These are phyloP conservation scores for Melanotaenia maccullochi DNA, from an alignment of 2,797 vertebrate species.

Conservation along the genomic window DNA sequence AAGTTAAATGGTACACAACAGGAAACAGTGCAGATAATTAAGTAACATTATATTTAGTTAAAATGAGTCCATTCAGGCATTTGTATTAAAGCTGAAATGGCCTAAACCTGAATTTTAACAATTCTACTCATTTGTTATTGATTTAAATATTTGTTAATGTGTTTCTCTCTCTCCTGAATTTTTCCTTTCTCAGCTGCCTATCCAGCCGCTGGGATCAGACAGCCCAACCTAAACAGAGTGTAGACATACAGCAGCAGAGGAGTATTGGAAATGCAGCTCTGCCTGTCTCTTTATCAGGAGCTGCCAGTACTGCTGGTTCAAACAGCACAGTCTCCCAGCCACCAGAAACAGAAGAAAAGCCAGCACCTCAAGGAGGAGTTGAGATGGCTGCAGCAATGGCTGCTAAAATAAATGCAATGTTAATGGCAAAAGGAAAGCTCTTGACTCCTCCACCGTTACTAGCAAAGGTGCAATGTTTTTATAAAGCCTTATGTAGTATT, in stretches of 20 bases:
- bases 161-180: too few species aligned
- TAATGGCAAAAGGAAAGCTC: conserved; percentile 88
- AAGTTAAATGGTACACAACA: neutral
- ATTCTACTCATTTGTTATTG: neutral
- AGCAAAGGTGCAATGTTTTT: conserved; percentile 74
- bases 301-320: conserved; percentile 29
- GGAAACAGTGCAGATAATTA: neutral
- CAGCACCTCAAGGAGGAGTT: conserved; percentile 76
- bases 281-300: conserved; percentile 57
- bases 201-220: conserved; percentile 84
- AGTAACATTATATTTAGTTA: neutral
- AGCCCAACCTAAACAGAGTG: conserved; percentile 69
- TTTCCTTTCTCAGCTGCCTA: conserved; percentile 73
- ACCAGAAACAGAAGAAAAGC: conserved; percentile 26
- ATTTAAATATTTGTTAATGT: neutral
- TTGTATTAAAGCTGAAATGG: neutral
- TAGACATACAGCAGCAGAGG: conserved; percentile 62
- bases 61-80: neutral
- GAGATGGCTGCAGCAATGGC: conserved; percentile 86
- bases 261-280: conserved; percentile 59
- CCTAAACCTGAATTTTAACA: neutral
- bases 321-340: conserved; percentile 34
- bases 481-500: neutral
- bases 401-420: conserved; percentile 87
- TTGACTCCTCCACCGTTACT: conserved; percentile 83